Conservation (phyloP, 2,797 vertebrate species). For the Gymnopithys bicolor region DNA sequence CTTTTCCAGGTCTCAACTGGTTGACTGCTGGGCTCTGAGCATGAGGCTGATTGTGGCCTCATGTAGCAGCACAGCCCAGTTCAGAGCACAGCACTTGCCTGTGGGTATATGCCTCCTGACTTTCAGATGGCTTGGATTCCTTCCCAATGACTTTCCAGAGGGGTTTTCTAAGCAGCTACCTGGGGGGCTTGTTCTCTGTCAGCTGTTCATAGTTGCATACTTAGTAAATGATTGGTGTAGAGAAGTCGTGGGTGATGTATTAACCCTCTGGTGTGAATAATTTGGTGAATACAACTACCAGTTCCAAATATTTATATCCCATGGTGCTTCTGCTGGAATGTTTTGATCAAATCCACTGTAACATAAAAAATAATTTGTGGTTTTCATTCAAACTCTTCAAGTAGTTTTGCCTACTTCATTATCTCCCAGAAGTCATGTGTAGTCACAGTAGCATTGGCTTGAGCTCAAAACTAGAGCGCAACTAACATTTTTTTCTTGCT, state of each 20-base stretch:
- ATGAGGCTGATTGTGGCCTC: rapidly evolving
- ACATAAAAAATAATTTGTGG: background rate
- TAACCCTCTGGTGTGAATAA: background rate
- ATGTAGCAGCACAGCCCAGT: rapidly evolving
- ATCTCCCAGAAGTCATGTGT: background rate
- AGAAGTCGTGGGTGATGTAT: background rate
- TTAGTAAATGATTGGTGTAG: background rate
- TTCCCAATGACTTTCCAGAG: background rate
- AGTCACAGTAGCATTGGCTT: background rate
- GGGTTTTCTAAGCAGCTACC: background rate
- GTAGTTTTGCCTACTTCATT: background rate
- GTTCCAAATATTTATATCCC: background rate
- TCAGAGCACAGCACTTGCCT: background rate
- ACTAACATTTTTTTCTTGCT: background rate
- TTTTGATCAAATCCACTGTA: background rate
- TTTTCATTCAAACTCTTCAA: background rate
- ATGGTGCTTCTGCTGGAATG: background rate
- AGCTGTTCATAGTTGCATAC: background rate
- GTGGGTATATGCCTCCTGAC: background rate
- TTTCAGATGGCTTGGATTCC: background rate
- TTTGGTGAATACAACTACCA: background rate
- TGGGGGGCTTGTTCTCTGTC: background rate
- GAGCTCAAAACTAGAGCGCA: background rate
- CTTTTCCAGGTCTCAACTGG: background rate
- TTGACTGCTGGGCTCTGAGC: background rate